These are phyloP conservation scores for Phyllostomus discolor DNA, from an alignment of 2,113 vertebrate genomes.

Conservation along the genomic window DNA sequence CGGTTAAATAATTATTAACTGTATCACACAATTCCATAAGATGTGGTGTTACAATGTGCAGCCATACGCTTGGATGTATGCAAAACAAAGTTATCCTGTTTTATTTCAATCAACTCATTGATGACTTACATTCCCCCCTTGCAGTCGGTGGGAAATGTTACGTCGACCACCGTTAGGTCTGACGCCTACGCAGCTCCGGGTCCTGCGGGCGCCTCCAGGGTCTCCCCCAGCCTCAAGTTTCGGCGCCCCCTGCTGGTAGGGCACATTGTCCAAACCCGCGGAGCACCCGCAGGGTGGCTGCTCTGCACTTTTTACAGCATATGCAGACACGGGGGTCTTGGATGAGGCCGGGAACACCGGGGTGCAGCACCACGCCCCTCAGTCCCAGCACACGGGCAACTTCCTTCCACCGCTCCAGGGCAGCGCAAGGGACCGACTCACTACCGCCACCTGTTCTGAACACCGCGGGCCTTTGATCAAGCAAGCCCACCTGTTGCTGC, in stretches of 20 bases:
- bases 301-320: background rate
- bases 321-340: background rate
- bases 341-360: background rate
- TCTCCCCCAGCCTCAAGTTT: background rate
- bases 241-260: accelerated
- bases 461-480: background rate
- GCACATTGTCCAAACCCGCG: background rate
- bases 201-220: accelerated
- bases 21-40: background rate
- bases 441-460: background rate
- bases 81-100: background rate
- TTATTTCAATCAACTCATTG: background rate
- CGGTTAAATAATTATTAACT: background rate
- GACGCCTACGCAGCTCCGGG: accelerated
- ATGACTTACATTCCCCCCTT: background rate
- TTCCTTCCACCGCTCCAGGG: background rate
- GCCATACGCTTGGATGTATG: background rate
- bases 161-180: background rate
- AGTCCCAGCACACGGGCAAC: background rate
- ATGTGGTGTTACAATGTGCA: background rate
- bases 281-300: background rate
- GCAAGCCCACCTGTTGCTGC: background rate
- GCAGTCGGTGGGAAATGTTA: background rate
- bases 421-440: background rate
- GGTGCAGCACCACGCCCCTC: background rate